These are phyloP conservation scores for Anoplius nigerrimus DNA, from an alignment of 2,888 invertebrate species.

Conservation along the genomic window DNA sequence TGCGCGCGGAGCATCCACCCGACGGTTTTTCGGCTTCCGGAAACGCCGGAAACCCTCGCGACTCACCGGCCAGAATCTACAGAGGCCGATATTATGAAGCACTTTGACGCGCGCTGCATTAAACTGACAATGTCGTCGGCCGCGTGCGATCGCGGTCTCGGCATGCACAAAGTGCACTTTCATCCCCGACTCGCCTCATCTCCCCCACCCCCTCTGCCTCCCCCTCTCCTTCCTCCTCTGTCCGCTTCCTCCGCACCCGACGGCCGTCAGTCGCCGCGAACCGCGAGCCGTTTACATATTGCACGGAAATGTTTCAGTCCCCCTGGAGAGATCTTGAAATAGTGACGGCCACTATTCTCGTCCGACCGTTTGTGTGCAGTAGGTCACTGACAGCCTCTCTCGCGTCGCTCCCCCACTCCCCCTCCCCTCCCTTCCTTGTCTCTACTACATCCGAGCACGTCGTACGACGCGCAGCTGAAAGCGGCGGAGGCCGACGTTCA, in stretches of 20 bases:
- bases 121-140: too few relatives aligned
- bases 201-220: not conserved
- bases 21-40: too few relatives aligned
- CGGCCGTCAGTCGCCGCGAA: too few relatives aligned
- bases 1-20: too few relatives aligned
- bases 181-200: not conserved
- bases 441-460: too few relatives aligned
- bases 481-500: not conserved
- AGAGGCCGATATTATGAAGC: too few relatives aligned
- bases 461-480: too few relatives aligned
- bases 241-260: slow-evolving; percentile 3
- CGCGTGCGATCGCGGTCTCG: too few relatives aligned
- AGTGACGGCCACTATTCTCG: slow-evolving; percentile 48
- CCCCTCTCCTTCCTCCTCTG: not conserved
- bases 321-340: slow-evolving; percentile 34
- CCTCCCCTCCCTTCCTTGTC: too few relatives aligned
- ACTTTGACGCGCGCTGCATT: too few relatives aligned
- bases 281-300: slow-evolving; percentile 14
- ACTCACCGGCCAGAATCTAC: too few relatives aligned
- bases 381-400: slow-evolving; percentile 53
- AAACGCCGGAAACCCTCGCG: too few relatives aligned
- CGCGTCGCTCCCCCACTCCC: slow-evolving; percentile 27
- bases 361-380: slow-evolving; percentile 39
- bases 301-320: slow-evolving; percentile 31
- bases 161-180: not conserved